These are phyloP conservation scores for rat (Rattus norvegicus) DNA, from an alignment of 2,113 vertebrate genomes.

Conservation along the genomic window GRCr8 NC_086020.1:22446501-22447000, in stretches of 20 bases:
- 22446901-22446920: not conserved
- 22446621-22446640: no score
- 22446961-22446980: not conserved
- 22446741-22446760: not conserved
- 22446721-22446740: not conserved
- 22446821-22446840: no score
- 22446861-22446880: not conserved
- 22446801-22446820: no score
- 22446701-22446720: not conserved
- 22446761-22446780: conserved; percentile 24
- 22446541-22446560: no score
- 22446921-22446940: not conserved
- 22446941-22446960: not conserved
- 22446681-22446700: not conserved
- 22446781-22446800: not conserved
- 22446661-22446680: not conserved
- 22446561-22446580: no score
- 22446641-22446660: no score
- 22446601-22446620: no score
- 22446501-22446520: no score
- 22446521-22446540: no score
- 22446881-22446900: not conserved
- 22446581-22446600: no score
- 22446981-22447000: not conserved
- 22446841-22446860: not conserved